Evolutionary conservation across 2,888 invertebrate genomes (phyloP).

Genomic region (Glyphotaelius pellucidus): DNA sequence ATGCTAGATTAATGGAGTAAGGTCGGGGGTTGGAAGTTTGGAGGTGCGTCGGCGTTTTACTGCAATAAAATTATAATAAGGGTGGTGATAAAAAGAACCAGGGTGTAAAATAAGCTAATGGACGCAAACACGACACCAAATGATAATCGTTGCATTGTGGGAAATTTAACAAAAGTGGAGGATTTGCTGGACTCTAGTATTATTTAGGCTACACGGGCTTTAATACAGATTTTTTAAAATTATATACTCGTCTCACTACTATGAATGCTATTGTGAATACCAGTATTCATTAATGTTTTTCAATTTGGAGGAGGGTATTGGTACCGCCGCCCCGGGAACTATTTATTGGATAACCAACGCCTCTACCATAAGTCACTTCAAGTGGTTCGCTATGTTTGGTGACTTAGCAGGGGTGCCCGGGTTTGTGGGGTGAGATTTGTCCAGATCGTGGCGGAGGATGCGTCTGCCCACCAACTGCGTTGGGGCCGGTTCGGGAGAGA

Average conservation of each 20-base stretch:
- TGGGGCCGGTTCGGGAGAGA: too few species aligned
- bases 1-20: background rate
- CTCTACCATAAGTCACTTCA: too few species aligned
- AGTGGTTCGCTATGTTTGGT: too few species aligned
- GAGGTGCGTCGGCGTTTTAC: background rate
- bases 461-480: too few species aligned
- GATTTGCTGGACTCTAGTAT: background rate
- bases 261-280: too few species aligned
- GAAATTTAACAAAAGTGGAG: background rate
- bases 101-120: slow-evolving; percentile 34
- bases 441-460: too few species aligned
- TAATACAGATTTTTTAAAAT: background rate
- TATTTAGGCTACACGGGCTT: background rate
- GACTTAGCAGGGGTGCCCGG: too few species aligned
- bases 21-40: background rate
- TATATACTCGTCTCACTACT: background rate
- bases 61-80: slow-evolving; percentile 39
- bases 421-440: too few species aligned
- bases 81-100: slow-evolving; percentile 26
- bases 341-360: too few species aligned
- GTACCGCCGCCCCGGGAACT: too few species aligned
- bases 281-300: too few species aligned
- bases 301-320: too few species aligned
- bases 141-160: slow-evolving; percentile 8
- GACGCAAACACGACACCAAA: slow-evolving; percentile 27